Conservation (phyloP, 1,140 invertebrate genomes). For the Macrobrachium nipponense region DNA sequence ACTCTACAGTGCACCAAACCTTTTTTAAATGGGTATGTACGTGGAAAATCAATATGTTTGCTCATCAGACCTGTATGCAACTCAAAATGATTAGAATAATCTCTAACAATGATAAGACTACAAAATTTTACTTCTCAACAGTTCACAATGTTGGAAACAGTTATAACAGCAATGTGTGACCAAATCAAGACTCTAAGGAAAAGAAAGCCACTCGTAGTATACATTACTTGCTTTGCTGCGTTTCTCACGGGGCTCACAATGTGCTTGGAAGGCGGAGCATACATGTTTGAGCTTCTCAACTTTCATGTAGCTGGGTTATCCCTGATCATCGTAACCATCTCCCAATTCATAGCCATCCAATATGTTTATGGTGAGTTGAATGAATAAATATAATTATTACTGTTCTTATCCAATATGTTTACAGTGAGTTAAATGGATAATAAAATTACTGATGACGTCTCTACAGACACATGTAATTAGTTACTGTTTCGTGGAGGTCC, state of each 20-base stretch:
- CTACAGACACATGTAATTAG: no score
- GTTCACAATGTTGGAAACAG: slow-evolving; percentile 85
- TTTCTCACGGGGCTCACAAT: slow-evolving; percentile 70
- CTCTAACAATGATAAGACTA: neutral
- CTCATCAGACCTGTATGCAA: neutral
- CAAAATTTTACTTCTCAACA: slow-evolving; percentile 65
- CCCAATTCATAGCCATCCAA: slow-evolving; percentile 70
- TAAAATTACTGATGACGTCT: neutral
- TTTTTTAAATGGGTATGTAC: no score
- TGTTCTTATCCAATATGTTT: no score
- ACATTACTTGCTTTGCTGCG: slow-evolving; percentile 67
- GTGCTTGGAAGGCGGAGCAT: slow-evolving; percentile 72
- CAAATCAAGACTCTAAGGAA: slow-evolving; percentile 79
- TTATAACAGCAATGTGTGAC: slow-evolving; percentile 83
- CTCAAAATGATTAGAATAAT: neutral
- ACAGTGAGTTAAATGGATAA: neutral
- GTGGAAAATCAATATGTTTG: no score
- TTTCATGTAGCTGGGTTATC: slow-evolving; percentile 70
- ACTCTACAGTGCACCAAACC: no score
- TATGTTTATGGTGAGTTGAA: slow-evolving; percentile 71
- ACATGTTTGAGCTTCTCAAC: slow-evolving; percentile 72
- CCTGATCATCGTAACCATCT: slow-evolving; percentile 69
- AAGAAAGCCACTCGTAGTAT: slow-evolving; percentile 64
- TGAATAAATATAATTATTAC: no score
- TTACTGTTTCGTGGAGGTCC: no score